Base-by-base conservation (phyloP, 2,888 invertebrate species). In the Chrysolina haemoptera region DNA sequence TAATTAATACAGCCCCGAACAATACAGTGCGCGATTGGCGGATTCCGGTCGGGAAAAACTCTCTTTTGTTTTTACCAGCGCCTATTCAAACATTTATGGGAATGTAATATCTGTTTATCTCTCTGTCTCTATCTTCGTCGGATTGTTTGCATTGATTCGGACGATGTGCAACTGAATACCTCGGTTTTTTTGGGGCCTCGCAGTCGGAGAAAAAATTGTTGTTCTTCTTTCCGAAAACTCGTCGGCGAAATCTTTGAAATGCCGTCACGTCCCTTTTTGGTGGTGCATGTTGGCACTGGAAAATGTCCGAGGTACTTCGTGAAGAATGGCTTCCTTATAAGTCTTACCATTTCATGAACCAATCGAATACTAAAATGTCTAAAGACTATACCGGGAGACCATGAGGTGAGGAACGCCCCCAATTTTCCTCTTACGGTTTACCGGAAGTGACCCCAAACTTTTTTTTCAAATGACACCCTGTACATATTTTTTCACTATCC, bases 1-100 rank as follows among this genome's bases (percentile, higher is more conserved):
- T 86, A 86, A 86, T 86, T 86, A 86, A 86, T 86, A 85, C 86
- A 85, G 83, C 83, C 83, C 82, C 81, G 74, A 85, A 86, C 86
- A 86, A 86, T 86, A 85, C 84, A 73, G 75, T 74, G 75, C 70
- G 75, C 78, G 77, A 77, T 77, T 76, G 77, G 77, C 66, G 76
- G 76, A 73, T 76, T 74, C 78, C 76, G 72, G 22, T 67, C 73
- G 78, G 76, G 78, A 78, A 76, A 78, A 77, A 74, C 70, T 75
- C 73, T 76, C 76, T 70, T 79, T 76, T 79, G 77, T 75, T 77
- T 79, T 77, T 76, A 73, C 55, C 71, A 76, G 71, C 69, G 73
- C 77, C 79, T 78, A 78, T 79, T 78, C 76, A 77, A 79, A 78
- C 79, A 77, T 79, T 78, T 78, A 79, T 77, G 78, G 78, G 78